phyloP scores from a whole-genome alignment of 1,140 invertebrate species.

The Drosophila nigromelanica region DNA sequence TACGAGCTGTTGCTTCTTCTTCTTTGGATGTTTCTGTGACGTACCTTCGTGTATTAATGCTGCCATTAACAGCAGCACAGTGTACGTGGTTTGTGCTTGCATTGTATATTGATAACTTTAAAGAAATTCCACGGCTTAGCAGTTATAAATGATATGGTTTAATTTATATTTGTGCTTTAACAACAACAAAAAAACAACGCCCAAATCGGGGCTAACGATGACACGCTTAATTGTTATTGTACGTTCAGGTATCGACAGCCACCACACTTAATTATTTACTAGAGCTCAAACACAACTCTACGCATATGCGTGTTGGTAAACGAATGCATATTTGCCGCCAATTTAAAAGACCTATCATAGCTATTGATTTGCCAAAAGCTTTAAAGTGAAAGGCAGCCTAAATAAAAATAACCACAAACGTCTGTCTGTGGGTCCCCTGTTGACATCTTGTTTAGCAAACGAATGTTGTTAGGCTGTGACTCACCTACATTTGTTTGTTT shows the following conservation, averaged over 20 bases:
- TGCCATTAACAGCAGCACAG: conserved; percentile 45
- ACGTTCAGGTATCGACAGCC: conserved; percentile 4
- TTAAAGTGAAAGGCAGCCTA: conserved; percentile 6
- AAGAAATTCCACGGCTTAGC: conserved; percentile 8
- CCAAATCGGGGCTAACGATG: conserved; percentile 41
- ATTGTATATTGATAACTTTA: conserved; percentile 27
- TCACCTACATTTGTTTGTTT: conserved; percentile 9
- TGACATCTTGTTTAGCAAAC: not conserved
- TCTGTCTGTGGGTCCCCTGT: not conserved
- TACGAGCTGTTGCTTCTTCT: conserved; percentile 10
- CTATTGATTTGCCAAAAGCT: not conserved
- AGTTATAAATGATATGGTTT: not conserved
- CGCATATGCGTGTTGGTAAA: conserved; percentile 7
- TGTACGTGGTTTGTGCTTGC: conserved; percentile 23
- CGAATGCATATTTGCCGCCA: not conserved
- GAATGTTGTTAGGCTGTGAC: conserved; percentile 6
- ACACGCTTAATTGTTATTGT: conserved; percentile 1
- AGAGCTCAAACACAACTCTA: not conserved
- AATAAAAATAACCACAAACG: not conserved
- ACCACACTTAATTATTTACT: not conserved
- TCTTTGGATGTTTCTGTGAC: conserved; percentile 14
- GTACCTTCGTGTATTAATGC: conserved; percentile 54
- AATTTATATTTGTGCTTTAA: conserved; percentile 5
- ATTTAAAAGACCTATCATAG: not conserved
- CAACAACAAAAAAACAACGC: conserved; percentile 49